Evolutionary conservation across 2,888 invertebrate species (phyloP), one percentile per base, ranked within the genome.

Genomic region (Leptura quadrifasciata): DNA sequence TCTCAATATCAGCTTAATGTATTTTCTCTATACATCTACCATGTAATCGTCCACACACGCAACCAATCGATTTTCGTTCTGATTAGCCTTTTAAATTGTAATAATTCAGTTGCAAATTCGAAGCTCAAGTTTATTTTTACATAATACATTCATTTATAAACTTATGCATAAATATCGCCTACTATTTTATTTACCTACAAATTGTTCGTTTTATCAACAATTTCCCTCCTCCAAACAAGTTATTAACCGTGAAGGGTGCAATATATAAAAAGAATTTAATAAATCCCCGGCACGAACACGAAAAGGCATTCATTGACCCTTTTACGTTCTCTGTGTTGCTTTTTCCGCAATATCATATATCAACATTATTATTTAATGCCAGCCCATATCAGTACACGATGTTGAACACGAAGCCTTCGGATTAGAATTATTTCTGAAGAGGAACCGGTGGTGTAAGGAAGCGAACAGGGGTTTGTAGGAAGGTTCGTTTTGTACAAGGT

Each of bases 221-320:
- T 39, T 39, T 47, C 15, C 47, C 47, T 6, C 3, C 6, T n/a
- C n/a, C n/a, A 47, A 47, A 47, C 47, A n/a, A n/a, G n/a, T n/a
- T 47, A n/a, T 47, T 47, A 47, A 47, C 47, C 3, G n/a, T 47
- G n/a, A n/a, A 47, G n/a, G 47, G 15, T n/a, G 47, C n/a, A 3
- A 47, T n/a, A 47, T n/a, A 47, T 47, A 47, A n/a, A 47, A n/a
- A 47, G 47, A 47, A 47, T 47, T 47, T 47, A 47, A 47, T 47
- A n/a, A 47, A 47, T n/a, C 47, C 5, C n/a, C 47, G 47, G 47
- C 47, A 47, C 47, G 47, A 47, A 47, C 47, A 47, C n/a, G 47
- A 4, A 47, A 47, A 47, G 17, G n/a, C 15, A 47, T 47, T 47
- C 47, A 47, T 47, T 47, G 47, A 47, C 47, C 47, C 47, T 47